Evolutionary conservation across 2,113 vertebrate genomes (phyloP).

Genomic region (Kryptolebias marmoratus): DNA sequence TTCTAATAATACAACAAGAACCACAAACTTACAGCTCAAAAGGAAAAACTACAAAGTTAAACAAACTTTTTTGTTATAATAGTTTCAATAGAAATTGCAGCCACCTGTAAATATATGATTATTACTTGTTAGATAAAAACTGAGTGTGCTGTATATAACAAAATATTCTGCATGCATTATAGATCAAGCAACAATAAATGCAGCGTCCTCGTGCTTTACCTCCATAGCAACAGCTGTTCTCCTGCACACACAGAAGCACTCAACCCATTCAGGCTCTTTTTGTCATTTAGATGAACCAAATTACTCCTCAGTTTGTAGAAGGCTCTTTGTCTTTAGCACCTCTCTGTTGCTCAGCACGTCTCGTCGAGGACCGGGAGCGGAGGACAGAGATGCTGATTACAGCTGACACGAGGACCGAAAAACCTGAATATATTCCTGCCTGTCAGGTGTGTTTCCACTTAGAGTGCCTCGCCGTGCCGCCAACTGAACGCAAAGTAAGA

Average conservation of each 20-base stretch:
- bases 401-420: background rate
- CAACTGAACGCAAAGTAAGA: background rate
- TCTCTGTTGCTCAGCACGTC: constrained; percentile 53
- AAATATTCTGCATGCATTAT: constrained; percentile 42
- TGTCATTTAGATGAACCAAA: constrained; percentile 80
- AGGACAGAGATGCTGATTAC: background rate
- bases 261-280: constrained; percentile 70
- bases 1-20: constrained; percentile 25
- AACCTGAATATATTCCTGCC: constrained; percentile 10
- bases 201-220: constrained; percentile 51
- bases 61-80: background rate
- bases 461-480: background rate
- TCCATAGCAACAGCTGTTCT: constrained; percentile 77
- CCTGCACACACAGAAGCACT: constrained; percentile 64
- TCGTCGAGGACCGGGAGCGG: constrained; percentile 23
- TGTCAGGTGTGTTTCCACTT: constrained; percentile 11
- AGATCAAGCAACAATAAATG: constrained; percentile 55
- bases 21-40: background rate
- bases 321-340: constrained; percentile 58
- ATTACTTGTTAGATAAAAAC: constrained; percentile 13
- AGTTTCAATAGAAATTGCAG: background rate
- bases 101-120: background rate
- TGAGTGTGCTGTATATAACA: constrained; percentile 12
- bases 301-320: constrained; percentile 52
- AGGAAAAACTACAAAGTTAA: background rate